Percentiles rank a stretch among this genome's conserved stretches.
Conservation (phyloP, 2,888 invertebrate species). For the Caenorhabditis uteleia region DNA sequence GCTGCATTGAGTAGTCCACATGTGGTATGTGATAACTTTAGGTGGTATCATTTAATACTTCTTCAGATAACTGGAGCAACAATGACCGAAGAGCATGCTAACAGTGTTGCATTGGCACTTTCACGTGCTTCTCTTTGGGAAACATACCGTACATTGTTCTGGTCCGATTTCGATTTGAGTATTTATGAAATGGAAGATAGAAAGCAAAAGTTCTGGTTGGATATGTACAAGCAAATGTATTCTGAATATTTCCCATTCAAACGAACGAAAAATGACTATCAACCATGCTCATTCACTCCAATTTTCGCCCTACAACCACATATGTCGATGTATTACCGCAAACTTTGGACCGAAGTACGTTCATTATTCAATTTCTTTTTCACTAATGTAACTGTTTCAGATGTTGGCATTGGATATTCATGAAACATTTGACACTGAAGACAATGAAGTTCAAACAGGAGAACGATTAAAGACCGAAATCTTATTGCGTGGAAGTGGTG, state of each 20-base stretch:
- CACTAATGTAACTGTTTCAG: constrained; percentile 38
- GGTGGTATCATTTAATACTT: neutral
- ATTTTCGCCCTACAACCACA: constrained; percentile 78
- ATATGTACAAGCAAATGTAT: constrained; percentile 82
- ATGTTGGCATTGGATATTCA: constrained; percentile 69
- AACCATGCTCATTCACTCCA: constrained; percentile 84
- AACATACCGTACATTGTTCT: constrained; percentile 66
- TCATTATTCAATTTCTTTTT: neutral
- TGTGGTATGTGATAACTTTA: constrained; percentile 37
- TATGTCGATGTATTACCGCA: constrained; percentile 66
- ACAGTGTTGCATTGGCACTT: constrained; percentile 57
- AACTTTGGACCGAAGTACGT: constrained; percentile 58
- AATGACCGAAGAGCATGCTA: constrained; percentile 53
- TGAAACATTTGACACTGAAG: constrained; percentile 65
- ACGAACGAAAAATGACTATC: constrained; percentile 79
- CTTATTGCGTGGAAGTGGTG: constrained; percentile 60
- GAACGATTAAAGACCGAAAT: constrained; percentile 63
- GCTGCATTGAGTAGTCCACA: constrained; percentile 60
- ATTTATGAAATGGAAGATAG: constrained; percentile 66
- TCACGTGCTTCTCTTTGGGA: constrained; percentile 64
- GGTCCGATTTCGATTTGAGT: constrained; percentile 66
- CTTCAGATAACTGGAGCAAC: constrained; percentile 53
- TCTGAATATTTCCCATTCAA: constrained; percentile 81
- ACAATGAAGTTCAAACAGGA: constrained; percentile 60
- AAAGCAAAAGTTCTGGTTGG: constrained; percentile 81